A percentile compares a stretch with the other conserved stretches of the same genome.
These are phyloP conservation scores for Coracopsis vasa DNA, from an alignment of 2,113 vertebrate genomes.

Conservation along the genomic window DNA sequence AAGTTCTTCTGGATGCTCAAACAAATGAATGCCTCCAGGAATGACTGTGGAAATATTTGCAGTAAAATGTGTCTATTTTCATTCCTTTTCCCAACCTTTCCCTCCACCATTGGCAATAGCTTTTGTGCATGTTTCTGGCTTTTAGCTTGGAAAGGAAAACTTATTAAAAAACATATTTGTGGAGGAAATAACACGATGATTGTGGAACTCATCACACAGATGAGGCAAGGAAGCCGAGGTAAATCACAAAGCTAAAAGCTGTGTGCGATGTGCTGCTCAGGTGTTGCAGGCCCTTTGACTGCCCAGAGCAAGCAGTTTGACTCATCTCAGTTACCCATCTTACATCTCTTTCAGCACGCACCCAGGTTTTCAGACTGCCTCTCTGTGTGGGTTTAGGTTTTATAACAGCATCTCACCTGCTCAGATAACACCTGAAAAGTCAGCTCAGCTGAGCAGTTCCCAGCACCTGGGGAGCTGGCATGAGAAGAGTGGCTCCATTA, in stretches of 20 bases:
- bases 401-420: not conserved
- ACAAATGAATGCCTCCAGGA: not conserved
- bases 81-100: not conserved
- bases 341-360: accelerated
- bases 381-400: not conserved
- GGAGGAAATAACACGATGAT: not conserved
- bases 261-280: not conserved
- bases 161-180: not conserved
- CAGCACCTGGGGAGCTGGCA: not conserved
- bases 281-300: not conserved
- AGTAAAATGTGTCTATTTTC: not conserved
- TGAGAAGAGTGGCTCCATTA: accelerated
- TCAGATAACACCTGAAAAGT: not conserved
- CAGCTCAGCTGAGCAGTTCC: not conserved
- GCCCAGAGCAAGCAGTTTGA: not conserved
- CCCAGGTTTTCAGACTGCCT: not conserved
- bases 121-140: not conserved
- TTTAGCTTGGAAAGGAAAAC: not conserved
- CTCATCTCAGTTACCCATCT: not conserved
- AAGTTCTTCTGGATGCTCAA: not conserved
- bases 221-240: not conserved
- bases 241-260: not conserved
- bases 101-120: not conserved
- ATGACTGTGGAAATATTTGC: not conserved
- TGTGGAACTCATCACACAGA: not conserved